phyloP scores from a whole-genome alignment of 2,888 invertebrate genomes.

The Leptinotarsa rubiginosa region DNA sequence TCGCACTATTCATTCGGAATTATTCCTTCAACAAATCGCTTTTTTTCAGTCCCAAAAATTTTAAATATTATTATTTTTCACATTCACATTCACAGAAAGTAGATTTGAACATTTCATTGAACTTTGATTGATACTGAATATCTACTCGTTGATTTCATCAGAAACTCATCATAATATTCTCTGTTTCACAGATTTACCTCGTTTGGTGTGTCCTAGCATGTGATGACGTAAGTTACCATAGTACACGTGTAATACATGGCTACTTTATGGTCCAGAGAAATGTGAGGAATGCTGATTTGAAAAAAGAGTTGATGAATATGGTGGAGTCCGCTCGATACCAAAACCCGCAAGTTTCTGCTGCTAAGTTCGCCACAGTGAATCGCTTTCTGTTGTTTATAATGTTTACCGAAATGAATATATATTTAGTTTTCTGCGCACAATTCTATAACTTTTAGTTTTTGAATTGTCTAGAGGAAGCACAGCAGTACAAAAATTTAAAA shows the following conservation, averaged over 20 bases:
- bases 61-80: no score
- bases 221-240: background rate
- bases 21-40: no score
- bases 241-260: background rate
- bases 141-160: no score
- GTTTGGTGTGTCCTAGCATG: background rate
- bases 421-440: constrained; percentile 29
- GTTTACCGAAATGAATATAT: constrained; percentile 25
- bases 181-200: background rate
- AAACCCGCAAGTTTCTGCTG: constrained; percentile 7
- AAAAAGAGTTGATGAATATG: background rate
- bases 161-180: no score
- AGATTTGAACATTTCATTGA: no score
- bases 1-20: no score
- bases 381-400: constrained; percentile 20
- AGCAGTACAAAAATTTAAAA: no score
- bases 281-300: background rate
- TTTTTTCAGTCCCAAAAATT: no score
- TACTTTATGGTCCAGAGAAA: background rate
- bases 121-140: no score
- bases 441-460: background rate
- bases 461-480: no score
- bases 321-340: background rate
- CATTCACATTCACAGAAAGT: no score
- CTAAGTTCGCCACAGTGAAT: constrained; percentile 27